Percentiles rank a stretch among this genome's conserved stretches.
Conservation (phyloP, 2,113 vertebrate genomes). For the Hydrolagus affinis region DNA sequence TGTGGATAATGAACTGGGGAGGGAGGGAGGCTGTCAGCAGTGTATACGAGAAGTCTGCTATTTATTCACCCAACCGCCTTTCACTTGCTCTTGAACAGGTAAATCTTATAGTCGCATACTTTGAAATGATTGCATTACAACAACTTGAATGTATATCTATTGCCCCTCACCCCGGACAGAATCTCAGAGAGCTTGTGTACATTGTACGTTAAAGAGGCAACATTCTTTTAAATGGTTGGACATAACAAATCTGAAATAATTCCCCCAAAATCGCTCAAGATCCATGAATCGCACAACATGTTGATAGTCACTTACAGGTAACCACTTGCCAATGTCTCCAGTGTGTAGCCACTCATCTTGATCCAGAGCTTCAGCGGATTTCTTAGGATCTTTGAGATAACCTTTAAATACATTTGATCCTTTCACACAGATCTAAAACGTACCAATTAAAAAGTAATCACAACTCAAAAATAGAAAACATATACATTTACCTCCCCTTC, state of each 20-base stretch:
- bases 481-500: background rate
- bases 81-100: too few species aligned
- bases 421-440: conserved; percentile 85
- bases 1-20: too few species aligned
- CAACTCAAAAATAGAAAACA: background rate
- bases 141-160: too few species aligned
- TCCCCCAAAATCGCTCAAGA: background rate
- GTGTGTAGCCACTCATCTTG: conserved; percentile 88
- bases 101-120: too few species aligned
- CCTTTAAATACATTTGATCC: conserved; percentile 96
- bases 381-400: conserved; percentile 86
- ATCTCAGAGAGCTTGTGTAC: too few species aligned
- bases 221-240: background rate
- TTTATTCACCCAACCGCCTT: too few species aligned
- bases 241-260: background rate
- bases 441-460: background rate
- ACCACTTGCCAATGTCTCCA: conserved; percentile 90
- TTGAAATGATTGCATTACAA: too few species aligned
- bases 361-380: conserved; percentile 79
- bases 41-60: too few species aligned
- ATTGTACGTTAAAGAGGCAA: background rate
- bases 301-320: conserved; percentile 62
- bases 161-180: too few species aligned
- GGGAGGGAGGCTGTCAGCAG: too few species aligned
- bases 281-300: background rate